Percentiles rank a stretch among this genome's conserved stretches.
Conservation (phyloP, 1,140 invertebrate species). For the Coelopa frigida region DNA sequence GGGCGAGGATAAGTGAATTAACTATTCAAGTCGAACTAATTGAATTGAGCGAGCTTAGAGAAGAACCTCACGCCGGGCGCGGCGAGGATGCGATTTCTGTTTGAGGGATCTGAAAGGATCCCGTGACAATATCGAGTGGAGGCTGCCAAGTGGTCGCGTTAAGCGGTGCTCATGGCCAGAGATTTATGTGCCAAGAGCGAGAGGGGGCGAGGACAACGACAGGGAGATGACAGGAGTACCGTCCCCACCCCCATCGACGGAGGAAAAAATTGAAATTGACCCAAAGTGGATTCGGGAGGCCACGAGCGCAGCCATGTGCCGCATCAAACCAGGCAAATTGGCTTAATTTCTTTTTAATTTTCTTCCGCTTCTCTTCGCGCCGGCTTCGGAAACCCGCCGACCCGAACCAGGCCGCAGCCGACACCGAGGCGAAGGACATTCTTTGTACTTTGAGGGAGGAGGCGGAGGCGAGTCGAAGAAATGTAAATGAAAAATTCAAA, state of each 20-base stretch:
- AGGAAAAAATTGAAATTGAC: too few species aligned
- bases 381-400: slow-evolving; percentile 8
- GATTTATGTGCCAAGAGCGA: too few species aligned
- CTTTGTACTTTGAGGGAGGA: slow-evolving; percentile 6
- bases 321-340: slow-evolving; percentile 30
- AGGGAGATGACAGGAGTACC: too few species aligned
- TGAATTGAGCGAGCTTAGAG: slow-evolving; percentile 42
- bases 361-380: slow-evolving; percentile 24
- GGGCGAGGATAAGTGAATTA: too few species aligned
- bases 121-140: not conserved
- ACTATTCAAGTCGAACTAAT: slow-evolving; percentile 42
- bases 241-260: too few species aligned
- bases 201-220: too few species aligned
- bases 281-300: too few species aligned
- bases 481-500: slow-evolving; percentile 20
- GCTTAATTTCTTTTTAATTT: slow-evolving; percentile 44
- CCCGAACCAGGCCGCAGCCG: too few species aligned
- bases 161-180: too few species aligned
- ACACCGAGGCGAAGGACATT: too few species aligned
- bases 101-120: not conserved
- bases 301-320: too few species aligned
- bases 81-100: too few species aligned
- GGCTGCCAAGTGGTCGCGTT: not conserved
- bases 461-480: slow-evolving; percentile 40
- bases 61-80: slow-evolving; percentile 41